phyloP scores from a whole-genome alignment of 2,888 invertebrate species.

The Glyphotaelius pellucidus region DNA sequence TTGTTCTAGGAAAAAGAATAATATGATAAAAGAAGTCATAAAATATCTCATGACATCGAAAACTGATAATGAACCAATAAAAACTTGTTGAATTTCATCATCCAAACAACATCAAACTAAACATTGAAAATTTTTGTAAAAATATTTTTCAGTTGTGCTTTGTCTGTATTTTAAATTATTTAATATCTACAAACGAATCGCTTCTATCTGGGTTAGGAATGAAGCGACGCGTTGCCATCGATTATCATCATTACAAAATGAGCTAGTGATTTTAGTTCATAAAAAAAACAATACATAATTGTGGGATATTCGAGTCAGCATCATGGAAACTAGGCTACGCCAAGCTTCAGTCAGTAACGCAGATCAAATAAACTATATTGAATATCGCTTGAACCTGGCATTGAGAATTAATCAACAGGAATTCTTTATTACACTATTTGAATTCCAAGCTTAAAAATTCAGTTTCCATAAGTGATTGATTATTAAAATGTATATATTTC shows the following conservation, averaged over 20 bases:
- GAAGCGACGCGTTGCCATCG: not conserved
- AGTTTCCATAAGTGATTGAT: not conserved
- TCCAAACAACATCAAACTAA: too few relatives aligned
- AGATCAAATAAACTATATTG: not conserved
- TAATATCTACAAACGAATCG: not conserved
- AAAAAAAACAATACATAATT: conserved; percentile 48
- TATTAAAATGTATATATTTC: not conserved
- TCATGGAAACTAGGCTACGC: conserved; percentile 42
- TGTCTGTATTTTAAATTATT: not conserved
- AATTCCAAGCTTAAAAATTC: not conserved
- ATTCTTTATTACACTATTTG: not conserved
- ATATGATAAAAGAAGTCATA: too few relatives aligned
- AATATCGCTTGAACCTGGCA: conserved; percentile 40
- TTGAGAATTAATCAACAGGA: conserved; percentile 7
- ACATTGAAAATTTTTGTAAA: not conserved
- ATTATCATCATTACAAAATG: conserved; percentile 22
- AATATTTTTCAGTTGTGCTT: not conserved
- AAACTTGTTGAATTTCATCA: too few relatives aligned
- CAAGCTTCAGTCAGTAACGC: not conserved
- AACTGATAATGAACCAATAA: too few relatives aligned
- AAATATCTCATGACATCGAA: too few relatives aligned
- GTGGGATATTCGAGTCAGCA: conserved; percentile 30
- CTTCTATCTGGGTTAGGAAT: conserved; percentile 18
- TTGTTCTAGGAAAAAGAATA: too few relatives aligned
- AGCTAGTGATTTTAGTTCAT: conserved; percentile 14